Base-by-base conservation (phyloP, 23 tunicate species). In the Ciona savignyi region DNA sequence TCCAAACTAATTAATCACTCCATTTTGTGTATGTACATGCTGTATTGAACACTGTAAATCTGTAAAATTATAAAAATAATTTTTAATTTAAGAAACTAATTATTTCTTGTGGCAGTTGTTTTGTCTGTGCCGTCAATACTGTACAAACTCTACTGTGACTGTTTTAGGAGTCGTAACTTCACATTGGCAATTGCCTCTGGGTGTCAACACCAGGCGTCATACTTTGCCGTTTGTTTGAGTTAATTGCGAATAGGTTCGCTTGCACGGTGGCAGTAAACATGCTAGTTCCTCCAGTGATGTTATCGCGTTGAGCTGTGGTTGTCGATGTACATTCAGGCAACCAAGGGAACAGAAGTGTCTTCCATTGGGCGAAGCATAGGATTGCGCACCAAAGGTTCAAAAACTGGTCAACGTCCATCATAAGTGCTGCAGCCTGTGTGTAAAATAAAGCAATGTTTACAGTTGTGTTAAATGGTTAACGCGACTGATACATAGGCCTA, bases 301-400 rank as follows among this genome's bases (percentile, higher is more conserved):
- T 15, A 6, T 15, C 11, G 9, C 56, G 56, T 42, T 42, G 9
- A 6, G 56, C 56, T 42, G 9, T 42, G 56, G 56, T 15, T 42
- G 56, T 15, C 9, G 56, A 42, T 6, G 11, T 15, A 6, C 11
- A 9, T 9, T 15, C 9, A 42, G 15, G 11, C 56, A 42, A 15
- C 81, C 81, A 77, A n/a, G 81, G 66, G 32, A 77, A 23, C 6
- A 77, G n/a, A 34, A 30, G 25, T 32, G 34, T 66, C 63, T 66
- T 66, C 81, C 81, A 77, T 32, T 66, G n/a, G 63, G 81, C 51
- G 27, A 77, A 77, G 63, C 81, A 77, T 24, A 77, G 49, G 34
- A 77, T 25, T 23, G 63, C 27, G 70, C 62, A 66, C 29, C 35
- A 27, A 22, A 77, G 72, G 25, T 66, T 66, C 25, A 77, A 15